Conservation (phyloP, 1,140 invertebrate species). For the Arion vulgaris region DNA sequence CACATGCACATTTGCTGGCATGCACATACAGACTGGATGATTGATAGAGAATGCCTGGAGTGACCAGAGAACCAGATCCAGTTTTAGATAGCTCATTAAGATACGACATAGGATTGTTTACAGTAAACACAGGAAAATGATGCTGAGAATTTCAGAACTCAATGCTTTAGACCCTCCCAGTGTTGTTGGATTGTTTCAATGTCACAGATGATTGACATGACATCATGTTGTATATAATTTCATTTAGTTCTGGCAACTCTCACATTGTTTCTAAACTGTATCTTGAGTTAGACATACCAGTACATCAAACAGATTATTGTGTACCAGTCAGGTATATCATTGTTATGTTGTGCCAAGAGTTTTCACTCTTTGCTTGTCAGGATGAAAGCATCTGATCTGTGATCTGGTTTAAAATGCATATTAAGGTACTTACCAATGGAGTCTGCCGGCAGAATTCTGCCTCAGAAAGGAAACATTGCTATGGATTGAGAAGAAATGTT, state of each 20-base stretch:
- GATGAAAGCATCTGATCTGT: background rate
- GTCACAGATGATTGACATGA: no score
- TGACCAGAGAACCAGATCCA: background rate
- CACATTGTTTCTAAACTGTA: background rate
- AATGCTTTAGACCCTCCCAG: slow-evolving; percentile 17
- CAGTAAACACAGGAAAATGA: slow-evolving; percentile 1
- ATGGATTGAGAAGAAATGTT: background rate
- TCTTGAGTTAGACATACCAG: no score
- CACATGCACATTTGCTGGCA: background rate
- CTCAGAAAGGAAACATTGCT: background rate
- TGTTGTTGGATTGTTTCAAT: no score
- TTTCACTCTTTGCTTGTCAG: background rate
- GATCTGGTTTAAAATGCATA: slow-evolving; percentile 23
- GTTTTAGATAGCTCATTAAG: background rate
- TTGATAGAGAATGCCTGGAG: background rate
- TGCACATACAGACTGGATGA: background rate
- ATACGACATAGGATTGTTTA: background rate
- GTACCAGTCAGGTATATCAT: background rate
- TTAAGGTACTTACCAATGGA: slow-evolving; percentile 21
- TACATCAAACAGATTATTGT: background rate
- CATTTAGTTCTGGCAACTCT: background rate
- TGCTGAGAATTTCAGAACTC: background rate
- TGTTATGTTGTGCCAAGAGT: background rate
- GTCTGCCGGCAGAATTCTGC: background rate
- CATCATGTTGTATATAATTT: background rate